Conservation (phyloP, 2,888 invertebrate species). For the Cerastis rubricosa region DNA sequence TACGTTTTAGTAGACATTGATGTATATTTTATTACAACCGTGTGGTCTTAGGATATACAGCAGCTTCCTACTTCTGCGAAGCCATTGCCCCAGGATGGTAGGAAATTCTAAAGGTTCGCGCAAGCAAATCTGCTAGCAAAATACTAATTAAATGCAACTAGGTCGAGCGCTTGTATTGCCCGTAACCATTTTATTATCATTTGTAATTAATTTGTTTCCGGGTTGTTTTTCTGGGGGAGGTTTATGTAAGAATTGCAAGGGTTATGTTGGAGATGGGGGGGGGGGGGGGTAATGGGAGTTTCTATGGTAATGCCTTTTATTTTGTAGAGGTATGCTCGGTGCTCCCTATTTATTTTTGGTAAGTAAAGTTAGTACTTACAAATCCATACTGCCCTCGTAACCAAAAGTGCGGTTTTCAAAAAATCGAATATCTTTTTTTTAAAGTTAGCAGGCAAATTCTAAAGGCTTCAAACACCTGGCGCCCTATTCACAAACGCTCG, state of each 20-base stretch:
- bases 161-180: slow-evolving; percentile 34
- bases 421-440: too few species aligned
- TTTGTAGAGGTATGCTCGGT: background rate
- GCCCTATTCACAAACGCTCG: too few species aligned
- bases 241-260: slow-evolving; percentile 9
- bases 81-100: slow-evolving; percentile 8
- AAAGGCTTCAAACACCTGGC: too few species aligned
- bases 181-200: slow-evolving; percentile 56
- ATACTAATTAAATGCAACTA: slow-evolving; percentile 57
- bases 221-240: slow-evolving; percentile 15
- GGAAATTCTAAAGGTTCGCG: slow-evolving; percentile 40
- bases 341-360: background rate
- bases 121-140: slow-evolving; percentile 39
- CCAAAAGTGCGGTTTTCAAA: too few species aligned
- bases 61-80: slow-evolving; percentile 14
- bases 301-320: background rate
- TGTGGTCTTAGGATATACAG: background rate
- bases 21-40: background rate
- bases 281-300: background rate
- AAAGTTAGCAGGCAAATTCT: too few species aligned
- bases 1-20: background rate
- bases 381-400: background rate
- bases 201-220: slow-evolving; percentile 62
- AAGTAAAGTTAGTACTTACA: background rate
- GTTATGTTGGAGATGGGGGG: background rate